Evolutionary conservation across 2,888 invertebrate species (phyloP).

Genomic region (Allacma fusca): DNA sequence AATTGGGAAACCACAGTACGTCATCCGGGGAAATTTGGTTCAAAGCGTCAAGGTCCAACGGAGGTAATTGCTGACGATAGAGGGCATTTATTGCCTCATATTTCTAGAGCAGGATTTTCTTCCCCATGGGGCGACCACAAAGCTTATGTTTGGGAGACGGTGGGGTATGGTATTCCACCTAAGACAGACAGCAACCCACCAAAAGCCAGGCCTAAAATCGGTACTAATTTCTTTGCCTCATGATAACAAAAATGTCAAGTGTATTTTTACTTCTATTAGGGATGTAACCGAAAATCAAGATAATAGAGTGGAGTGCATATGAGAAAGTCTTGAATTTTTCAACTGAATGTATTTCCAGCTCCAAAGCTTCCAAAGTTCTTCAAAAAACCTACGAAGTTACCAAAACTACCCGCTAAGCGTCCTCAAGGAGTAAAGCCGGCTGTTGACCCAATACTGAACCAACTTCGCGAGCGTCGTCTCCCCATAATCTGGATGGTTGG

Average conservation of each 20-base stretch:
- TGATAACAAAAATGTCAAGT: too few species aligned
- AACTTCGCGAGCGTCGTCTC: constrained; percentile 45
- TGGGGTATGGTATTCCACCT: too few species aligned
- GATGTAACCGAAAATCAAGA: too few species aligned
- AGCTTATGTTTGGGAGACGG: not conserved
- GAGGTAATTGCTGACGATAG: constrained; percentile 49
- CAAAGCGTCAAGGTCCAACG: constrained; percentile 31
- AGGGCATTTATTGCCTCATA: constrained; percentile 54
- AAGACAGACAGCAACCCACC: too few species aligned
- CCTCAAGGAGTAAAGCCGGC: constrained; percentile 19
- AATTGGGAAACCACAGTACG: constrained; percentile 51
- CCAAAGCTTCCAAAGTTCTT: constrained; percentile 34
- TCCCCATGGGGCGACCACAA: constrained; percentile 55
- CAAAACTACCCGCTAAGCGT: not conserved
- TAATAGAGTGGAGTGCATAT: too few species aligned
- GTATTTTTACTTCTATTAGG: too few species aligned
- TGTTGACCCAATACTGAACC: constrained; percentile 45
- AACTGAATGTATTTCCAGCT: not conserved
- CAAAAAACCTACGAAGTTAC: constrained; percentile 30
- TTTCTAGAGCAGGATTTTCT: constrained; percentile 43
- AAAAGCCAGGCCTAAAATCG: too few species aligned
- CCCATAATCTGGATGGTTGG: constrained; percentile 55
- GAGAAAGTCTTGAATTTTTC: too few species aligned
- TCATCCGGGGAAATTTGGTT: constrained; percentile 22
- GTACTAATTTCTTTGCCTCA: too few species aligned